Evolutionary conservation across 2,113 vertebrate species (phyloP), one percentile per base, ranked within the genome.

Genomic region (Lophura nycthemera): DNA sequence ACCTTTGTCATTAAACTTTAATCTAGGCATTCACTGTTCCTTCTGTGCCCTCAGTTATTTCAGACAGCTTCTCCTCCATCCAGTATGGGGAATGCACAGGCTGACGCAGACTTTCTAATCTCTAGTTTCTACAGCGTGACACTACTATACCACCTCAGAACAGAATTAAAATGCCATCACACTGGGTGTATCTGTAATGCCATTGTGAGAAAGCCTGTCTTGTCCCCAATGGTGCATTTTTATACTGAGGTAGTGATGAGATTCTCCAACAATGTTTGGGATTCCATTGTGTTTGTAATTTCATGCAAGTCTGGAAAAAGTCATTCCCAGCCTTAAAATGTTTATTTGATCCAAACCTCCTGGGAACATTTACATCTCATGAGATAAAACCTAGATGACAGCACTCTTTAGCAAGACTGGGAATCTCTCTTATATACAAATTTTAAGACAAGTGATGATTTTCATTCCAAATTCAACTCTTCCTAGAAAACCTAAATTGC

Each of bases 151-250:
- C 54, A 86, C 38, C 57, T 75, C 87, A 92, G 80, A 65, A 56
- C 25, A n/a, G 48, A 92, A 93, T 74, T 81, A 72, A 83, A 93
- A 91, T 75, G 72, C 65, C 90, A 67, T 43, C 85, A n/a, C n/a
- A 79, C 79, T 78, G 74, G 21, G 34, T 90, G 85, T 43, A 91
- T 75, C 57, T n/a, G 77, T 81, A 95, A 91, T 40, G 34, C 47
- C 79, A 60, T 4, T 69, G 45, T 18, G 60, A 95, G 72, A 82
- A 91, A 89, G 69, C 42, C 72, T 91, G 75, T 89, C 75, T 94
- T 57, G 60, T 92, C 43, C 89, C 52, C 64, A 7, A 32, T 66
- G 38, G 0, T 91, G 88, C 86, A 89, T 84, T 79, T 93, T 96
- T 92, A 90, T 77, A 83, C 6, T 38, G 40, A 88, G 42, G 25